These are phyloP conservation scores for Strigops habroptila DNA, from an alignment of 2,113 vertebrate genomes.

Conservation along the genomic window DNA sequence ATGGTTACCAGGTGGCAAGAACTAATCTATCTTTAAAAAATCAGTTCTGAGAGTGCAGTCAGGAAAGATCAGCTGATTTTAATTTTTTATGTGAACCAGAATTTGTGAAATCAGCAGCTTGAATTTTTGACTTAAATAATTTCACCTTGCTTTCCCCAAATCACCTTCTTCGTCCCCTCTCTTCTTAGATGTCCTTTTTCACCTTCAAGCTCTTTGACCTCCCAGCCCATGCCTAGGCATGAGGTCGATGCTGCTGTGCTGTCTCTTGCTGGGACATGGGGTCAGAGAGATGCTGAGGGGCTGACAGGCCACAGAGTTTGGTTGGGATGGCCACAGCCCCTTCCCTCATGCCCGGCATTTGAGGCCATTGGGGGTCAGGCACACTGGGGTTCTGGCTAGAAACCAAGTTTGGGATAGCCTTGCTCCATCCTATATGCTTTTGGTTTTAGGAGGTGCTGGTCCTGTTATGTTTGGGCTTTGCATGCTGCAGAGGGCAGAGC, in stretches of 20 bases:
- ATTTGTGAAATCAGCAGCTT: not conserved
- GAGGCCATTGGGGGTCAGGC: not conserved
- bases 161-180: not conserved
- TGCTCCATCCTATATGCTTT: not conserved
- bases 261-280: fast-evolving
- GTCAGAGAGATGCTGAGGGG: not conserved
- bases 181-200: not conserved
- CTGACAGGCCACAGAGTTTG: not conserved
- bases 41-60: not conserved
- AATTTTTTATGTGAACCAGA: not conserved
- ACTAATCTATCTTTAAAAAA: not conserved
- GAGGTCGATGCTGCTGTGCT: not conserved
- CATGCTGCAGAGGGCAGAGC: not conserved
- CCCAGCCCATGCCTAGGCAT: fast-evolving
- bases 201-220: not conserved
- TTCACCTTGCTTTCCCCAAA: not conserved
- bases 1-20: not conserved
- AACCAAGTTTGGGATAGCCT: not conserved
- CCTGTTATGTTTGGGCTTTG: not conserved
- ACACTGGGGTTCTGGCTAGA: not conserved
- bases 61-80: not conserved
- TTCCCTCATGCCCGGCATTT: not conserved
- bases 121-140: not conserved
- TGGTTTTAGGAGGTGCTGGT: not conserved
- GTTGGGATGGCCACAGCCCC: not conserved